Percentiles rank a stretch among this genome's conserved stretches.
phyloP scores from a whole-genome alignment of 2,113 vertebrate genomes.

The Cettia cetti region DNA sequence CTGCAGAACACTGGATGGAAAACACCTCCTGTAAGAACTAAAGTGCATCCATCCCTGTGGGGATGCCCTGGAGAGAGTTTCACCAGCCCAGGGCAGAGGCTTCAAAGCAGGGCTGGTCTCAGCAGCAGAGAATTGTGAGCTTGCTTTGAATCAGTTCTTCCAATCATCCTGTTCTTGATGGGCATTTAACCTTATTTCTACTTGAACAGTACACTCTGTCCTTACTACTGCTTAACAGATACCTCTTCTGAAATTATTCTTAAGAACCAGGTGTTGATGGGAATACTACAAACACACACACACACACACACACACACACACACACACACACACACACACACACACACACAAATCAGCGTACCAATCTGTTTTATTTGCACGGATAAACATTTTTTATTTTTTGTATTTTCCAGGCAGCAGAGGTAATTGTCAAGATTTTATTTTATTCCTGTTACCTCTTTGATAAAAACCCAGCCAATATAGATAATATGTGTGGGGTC shows the following conservation, averaged over 20 bases:
- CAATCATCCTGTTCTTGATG: not conserved
- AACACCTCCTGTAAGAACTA: not conserved
- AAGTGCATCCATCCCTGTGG: not conserved
- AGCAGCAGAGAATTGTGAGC: not conserved
- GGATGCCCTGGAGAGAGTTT: not conserved
- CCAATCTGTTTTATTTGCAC: not conserved
- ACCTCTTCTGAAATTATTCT: not conserved
- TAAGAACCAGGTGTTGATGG: not conserved
- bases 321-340: not conserved
- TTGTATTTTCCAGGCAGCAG: not conserved
- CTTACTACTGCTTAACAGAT: not conserved
- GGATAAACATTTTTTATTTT: not conserved
- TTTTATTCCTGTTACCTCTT: not conserved
- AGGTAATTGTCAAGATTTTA: not conserved
- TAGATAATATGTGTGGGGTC: not conserved
- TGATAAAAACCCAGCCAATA: not conserved
- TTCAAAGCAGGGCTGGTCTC: not conserved
- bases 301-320: not conserved
- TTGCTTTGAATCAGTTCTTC: not conserved
- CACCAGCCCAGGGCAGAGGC: fast-evolving
- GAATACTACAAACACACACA: not conserved
- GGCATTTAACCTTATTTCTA: not conserved
- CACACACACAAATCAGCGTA: not conserved
- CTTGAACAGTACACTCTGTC: not conserved
- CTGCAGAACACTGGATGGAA: not conserved